These are phyloP conservation scores for Hypselothyrea guttata DNA, from an alignment of 2,888 invertebrate genomes.

Conservation along the genomic window DNA sequence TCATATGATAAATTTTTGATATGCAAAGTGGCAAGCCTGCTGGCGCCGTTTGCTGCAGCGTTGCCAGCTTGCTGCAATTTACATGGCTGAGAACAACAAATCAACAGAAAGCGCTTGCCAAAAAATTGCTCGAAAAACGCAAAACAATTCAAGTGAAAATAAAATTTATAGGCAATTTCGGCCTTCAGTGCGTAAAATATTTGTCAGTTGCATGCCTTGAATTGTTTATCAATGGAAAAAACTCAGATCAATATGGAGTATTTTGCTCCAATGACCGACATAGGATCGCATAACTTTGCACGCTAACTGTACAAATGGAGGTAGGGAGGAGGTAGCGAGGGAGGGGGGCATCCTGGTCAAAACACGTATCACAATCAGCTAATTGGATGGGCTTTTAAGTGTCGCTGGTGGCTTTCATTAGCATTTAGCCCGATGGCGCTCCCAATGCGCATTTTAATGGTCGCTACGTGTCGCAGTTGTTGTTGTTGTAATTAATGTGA, in stretches of 20 bases:
- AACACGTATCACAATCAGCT: slow-evolving; percentile 76
- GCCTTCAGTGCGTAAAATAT: not conserved
- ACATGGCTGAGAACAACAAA: too few relatives aligned
- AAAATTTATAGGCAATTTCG: too few relatives aligned
- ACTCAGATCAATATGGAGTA: slow-evolving; percentile 5
- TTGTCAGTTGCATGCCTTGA: too few relatives aligned
- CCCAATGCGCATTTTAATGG: slow-evolving; percentile 60
- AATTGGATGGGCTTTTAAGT: slow-evolving; percentile 62
- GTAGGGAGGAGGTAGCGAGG: not conserved
- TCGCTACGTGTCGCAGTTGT: slow-evolving; percentile 55
- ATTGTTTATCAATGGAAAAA: slow-evolving; percentile 30
- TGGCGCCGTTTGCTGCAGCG: not conserved
- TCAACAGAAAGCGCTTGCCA: too few relatives aligned
- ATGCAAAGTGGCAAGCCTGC: too few relatives aligned
- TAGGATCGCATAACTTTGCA: slow-evolving; percentile 55
- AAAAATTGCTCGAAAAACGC: too few relatives aligned
- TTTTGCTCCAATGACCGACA: slow-evolving; percentile 66
- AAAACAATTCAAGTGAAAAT: too few relatives aligned
- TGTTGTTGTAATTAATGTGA: slow-evolving; percentile 70
- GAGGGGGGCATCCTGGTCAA: slow-evolving; percentile 52
- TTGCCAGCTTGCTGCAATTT: not conserved
- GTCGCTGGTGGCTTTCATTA: slow-evolving; percentile 67
- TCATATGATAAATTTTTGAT: too few relatives aligned
- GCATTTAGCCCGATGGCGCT: slow-evolving; percentile 53
- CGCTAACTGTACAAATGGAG: slow-evolving; percentile 26